Base-by-base conservation (phyloP, 1,140 invertebrate genomes). In the Melipona quadrifasciata region DNA sequence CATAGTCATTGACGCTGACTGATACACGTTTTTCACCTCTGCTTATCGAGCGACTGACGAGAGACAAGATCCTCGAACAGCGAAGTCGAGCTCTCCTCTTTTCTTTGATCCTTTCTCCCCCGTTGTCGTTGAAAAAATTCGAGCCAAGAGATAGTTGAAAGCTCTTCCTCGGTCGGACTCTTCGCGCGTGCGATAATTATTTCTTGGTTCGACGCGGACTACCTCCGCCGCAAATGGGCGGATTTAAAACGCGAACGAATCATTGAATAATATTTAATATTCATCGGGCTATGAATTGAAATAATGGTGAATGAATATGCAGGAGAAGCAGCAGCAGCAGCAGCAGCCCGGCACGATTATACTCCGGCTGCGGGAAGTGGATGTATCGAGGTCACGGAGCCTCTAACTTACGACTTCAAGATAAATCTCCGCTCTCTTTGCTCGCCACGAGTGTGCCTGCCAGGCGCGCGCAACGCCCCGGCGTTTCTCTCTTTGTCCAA, bases 351-450 rank as follows among this genome's bases (percentile, higher is more conserved):
- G 24, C 55, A 65, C 55, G 67, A 72, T 84, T 79, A 64, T 70
- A 31, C 27, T 6, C 5, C 55, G 55, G 55, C 5, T 10, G 10
- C 78, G 39, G 34, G 34, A 81, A 78, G 65, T 34, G 67, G 64
- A 19, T n/a, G 75, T 21, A 78, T 78, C 71, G 75, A 24, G 75
- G 75, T 78, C 82, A 78, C 55, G 67, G 55, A 78, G 39, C 14
- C 67, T 34, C 82, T n/a, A 61, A 76, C 67, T 84, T 71, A 61
- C 75, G 67, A 79, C 75, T 79, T 72, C 6, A 79, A 84, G 87
- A 88, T 89, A 85, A 89, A 88, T 89, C 87, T 82, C 78, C 68
- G 70, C 71, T 76, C 75, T 77, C 68, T 88, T 87, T 78, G 85
- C 74, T 73, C 55, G 68, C 80, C 65, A 61, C 71, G 58, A 67